Base-by-base conservation (phyloP, 1,140 invertebrate species). In the Physella acuta region DNA sequence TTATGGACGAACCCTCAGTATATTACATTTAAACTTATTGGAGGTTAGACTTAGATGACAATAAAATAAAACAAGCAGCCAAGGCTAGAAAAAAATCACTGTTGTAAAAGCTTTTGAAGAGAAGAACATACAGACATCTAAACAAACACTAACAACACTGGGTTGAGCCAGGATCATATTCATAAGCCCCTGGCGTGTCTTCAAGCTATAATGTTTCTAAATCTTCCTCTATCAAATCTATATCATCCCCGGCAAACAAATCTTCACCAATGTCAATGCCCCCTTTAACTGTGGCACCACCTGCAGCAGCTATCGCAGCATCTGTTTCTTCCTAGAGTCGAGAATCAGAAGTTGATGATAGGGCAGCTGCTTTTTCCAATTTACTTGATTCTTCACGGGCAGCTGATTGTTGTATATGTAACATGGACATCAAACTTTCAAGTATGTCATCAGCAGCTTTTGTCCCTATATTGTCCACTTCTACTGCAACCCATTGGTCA, bases 231-330 rank as follows among this genome's bases (percentile, higher is more conserved):
- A 95, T 84, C 67, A 88, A 89, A 76, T 92, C 91, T 51, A 92
- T 83, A 79, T 95, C 93, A 81, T 93, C 93, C 74, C 94, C 94
- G 37, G 91, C 89, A 87, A 98, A 98, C 3, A 98, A 88, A 84
- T 95, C 94, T 85, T 98, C 95, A 86, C 98, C 97, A 72, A 98
- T 97, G 37, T 69, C 72, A 53, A 70, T 34, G 1, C 78, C 79
- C n/a, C 77, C 78, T 59, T 81, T 76, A 20, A 79, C 64, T 17
- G 75, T 81, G 20, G 76, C 78, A 11, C 75, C 76, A 67, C 76
- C 79, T 20, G 81, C 83, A 37, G 77, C 81, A 26, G 76, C 79
- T 11, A 78, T 79, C 5, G 75, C 77, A 11, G 61, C 78, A 49
- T 78, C 80, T 14, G 74, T 70, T 31, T 77, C 69, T 70, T 65